Percentiles rank a stretch among this genome's conserved stretches.
Evolutionary conservation across 2,113 vertebrate species (phyloP).

Genomic region (Cettia cetti): DNA sequence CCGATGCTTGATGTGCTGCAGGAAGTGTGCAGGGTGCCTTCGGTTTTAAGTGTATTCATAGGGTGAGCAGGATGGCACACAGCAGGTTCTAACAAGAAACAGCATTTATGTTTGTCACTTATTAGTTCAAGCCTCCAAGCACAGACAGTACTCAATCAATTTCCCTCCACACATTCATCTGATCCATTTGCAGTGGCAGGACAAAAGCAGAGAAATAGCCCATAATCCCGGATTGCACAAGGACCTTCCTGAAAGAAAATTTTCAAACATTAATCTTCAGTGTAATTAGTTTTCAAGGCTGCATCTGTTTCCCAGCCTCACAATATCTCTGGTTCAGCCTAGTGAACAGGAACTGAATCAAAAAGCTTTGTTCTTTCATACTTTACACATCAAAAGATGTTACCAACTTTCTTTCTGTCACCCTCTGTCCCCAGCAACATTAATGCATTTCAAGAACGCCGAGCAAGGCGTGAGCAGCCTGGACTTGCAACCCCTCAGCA

Average conservation of each 20-base stretch:
- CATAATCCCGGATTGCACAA: neutral
- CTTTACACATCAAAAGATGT: neutral
- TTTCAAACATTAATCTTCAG: neutral
- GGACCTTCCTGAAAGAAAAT: neutral
- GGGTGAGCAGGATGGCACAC: neutral
- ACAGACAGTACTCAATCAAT: neutral
- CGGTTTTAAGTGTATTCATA: neutral
- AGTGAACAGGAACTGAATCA: neutral
- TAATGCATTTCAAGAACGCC: neutral
- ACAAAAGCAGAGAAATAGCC: neutral
- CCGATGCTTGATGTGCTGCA: neutral
- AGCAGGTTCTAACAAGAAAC: neutral
- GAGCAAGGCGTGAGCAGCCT: fast-evolving
- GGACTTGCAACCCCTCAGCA: neutral
- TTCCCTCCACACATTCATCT: neutral
- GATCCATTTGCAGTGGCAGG: neutral
- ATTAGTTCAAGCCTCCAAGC: neutral
- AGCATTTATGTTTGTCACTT: constrained; percentile 11
- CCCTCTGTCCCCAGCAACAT: neutral
- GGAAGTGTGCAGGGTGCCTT: neutral
- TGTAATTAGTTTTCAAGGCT: neutral
- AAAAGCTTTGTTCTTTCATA: neutral
- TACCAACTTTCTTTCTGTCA: neutral
- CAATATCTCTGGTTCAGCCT: neutral
- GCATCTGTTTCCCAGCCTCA: neutral